These are phyloP conservation scores for Bubo bubo DNA, from an alignment of 2,113 vertebrate genomes.

Conservation along the genomic window DNA sequence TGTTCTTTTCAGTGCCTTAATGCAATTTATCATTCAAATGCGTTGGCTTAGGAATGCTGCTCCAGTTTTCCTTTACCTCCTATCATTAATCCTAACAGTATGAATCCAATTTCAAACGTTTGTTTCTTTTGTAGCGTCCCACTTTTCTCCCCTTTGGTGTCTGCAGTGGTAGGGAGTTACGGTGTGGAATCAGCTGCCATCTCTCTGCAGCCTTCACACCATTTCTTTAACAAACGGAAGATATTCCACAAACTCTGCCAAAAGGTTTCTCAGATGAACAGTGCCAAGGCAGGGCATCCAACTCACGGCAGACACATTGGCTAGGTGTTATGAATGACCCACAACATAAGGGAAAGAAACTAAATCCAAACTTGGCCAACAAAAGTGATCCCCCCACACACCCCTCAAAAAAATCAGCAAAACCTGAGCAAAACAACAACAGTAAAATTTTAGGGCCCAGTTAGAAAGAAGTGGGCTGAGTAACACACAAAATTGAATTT, in stretches of 20 bases:
- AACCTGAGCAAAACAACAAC: not conserved
- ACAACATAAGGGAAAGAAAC: not conserved
- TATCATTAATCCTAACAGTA: slow-evolving; percentile 67
- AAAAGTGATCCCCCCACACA: not conserved
- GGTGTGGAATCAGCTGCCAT: not conserved
- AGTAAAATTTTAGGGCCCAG: not conserved
- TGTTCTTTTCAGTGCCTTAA: slow-evolving; percentile 70
- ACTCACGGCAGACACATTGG: not conserved
- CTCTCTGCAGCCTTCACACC: not conserved
- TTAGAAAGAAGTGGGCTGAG: not conserved
- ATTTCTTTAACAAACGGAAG: not conserved
- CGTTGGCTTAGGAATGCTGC: slow-evolving; percentile 54
- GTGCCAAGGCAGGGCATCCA: not conserved
- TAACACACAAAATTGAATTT: slow-evolving; percentile 18
- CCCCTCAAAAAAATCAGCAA: not conserved
- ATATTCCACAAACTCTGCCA: slow-evolving; percentile 14
- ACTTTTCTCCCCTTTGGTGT: slow-evolving; percentile 41
- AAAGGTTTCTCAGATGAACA: not conserved
- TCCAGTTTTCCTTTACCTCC: slow-evolving; percentile 60
- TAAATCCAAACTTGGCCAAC: not conserved
- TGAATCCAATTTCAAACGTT: slow-evolving; percentile 64
- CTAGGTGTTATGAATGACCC: not conserved
- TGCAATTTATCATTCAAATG: slow-evolving; percentile 72
- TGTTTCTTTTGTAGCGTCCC: slow-evolving; percentile 16
- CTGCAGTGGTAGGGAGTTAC: slow-evolving; percentile 7